These are phyloP conservation scores for Corbicula japonica DNA, from an alignment of 2,888 invertebrate genomes.

Conservation along the genomic window DNA sequence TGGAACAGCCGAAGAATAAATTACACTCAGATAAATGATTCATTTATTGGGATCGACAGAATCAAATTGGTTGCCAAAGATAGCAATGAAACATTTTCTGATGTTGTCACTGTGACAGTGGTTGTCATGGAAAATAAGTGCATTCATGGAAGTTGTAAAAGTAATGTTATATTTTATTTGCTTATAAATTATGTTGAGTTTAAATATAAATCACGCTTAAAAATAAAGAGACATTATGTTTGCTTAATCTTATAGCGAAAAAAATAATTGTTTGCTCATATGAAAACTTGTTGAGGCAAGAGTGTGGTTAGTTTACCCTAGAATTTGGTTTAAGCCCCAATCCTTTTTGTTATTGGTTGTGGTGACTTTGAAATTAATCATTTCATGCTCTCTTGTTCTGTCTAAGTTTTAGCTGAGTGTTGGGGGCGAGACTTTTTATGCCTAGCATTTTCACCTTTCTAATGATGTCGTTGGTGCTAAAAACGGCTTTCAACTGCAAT, in stretches of 20 bases:
- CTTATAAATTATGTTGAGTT: not conserved
- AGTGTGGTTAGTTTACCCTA: not conserved
- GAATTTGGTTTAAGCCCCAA: not conserved
- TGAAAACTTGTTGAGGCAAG: not conserved
- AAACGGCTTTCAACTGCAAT: too few relatives aligned
- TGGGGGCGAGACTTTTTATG: not conserved
- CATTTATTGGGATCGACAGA: conserved; percentile 47
- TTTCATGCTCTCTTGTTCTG: not conserved
- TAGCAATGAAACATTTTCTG: conserved; percentile 40
- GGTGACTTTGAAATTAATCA: not conserved
- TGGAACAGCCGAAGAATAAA: conserved; percentile 45
- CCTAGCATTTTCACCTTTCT: too few relatives aligned
- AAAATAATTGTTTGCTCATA: not conserved
- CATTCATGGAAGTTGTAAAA: conserved; percentile 47
- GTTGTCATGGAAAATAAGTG: conserved; percentile 58
- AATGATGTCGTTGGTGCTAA: too few relatives aligned
- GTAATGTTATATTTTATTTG: conserved; percentile 9
- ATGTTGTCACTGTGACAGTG: conserved; percentile 54
- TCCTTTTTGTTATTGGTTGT: not conserved
- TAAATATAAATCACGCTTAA: not conserved
- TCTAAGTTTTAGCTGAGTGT: not conserved
- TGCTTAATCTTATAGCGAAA: not conserved
- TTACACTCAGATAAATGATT: conserved; percentile 31
- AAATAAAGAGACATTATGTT: not conserved
- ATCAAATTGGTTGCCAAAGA: conserved; percentile 52